Percentiles rank a stretch among this genome's conserved stretches.
Conservation (phyloP, 2,797 vertebrate species). For the Microctenopoma stevenorrisi region DNA sequence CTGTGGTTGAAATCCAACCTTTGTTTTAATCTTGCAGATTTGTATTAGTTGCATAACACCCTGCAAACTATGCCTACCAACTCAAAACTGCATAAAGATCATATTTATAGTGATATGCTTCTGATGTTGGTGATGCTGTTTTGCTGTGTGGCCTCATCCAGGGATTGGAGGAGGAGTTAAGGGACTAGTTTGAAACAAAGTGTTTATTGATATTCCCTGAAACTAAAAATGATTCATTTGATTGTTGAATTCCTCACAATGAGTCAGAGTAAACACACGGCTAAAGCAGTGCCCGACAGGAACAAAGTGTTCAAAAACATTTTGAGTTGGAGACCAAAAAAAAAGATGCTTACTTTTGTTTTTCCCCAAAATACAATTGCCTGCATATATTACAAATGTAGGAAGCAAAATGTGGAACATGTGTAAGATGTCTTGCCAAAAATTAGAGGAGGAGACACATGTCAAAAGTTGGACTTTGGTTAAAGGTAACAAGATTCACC, state of each 20-base stretch:
- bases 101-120: not conserved
- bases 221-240: not conserved
- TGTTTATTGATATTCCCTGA: not conserved
- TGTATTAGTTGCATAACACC: conserved; percentile 29
- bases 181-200: not conserved
- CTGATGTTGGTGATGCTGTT: not conserved
- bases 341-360: not conserved
- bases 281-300: conserved; percentile 1
- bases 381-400: no score
- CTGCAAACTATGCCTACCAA: not conserved
- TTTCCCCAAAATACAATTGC: no score
- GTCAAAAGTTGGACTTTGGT: not conserved
- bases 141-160: not conserved
- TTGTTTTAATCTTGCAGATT: not conserved
- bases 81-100: conserved; percentile 1
- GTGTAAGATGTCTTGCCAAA: no score
- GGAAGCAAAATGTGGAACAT: no score
- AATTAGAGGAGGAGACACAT: no score
- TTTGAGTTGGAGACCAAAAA: not conserved
- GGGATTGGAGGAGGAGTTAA: not conserved
- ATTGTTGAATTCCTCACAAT: not conserved
- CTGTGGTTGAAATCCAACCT: not conserved
- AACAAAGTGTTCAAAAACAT: conserved; percentile 15
- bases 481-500: not conserved
- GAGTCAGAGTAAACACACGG: conserved; percentile 2